Base-by-base conservation (phyloP, 2,113 vertebrate genomes). In the Choloepus hoffmanni region DNA sequence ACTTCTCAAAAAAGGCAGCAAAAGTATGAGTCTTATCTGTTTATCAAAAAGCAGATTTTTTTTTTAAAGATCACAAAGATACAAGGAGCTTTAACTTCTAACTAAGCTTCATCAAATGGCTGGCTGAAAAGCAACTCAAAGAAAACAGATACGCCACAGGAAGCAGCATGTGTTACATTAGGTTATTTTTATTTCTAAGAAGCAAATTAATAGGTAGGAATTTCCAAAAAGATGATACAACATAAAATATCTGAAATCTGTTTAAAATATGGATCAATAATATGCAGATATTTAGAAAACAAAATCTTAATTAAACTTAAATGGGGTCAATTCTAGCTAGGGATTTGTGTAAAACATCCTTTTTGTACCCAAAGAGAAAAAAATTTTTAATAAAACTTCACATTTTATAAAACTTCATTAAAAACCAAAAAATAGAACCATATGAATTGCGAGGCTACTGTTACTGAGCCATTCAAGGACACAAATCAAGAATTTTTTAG, bases 31-130 rank as follows among this genome's bases (percentile, higher is more conserved):
- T 12, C n/a, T 7, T 86, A 89, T 97, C 94, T 85, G 33, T 45
- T 50, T 94, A 89, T 36, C 68, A 96, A 84, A 77, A 91, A 97
- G 50, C 13, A 2, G 89, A 96, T 84, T 89, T 68, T 95, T 82
- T 94, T 96, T 85, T 94, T 88, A 96, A 96, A 97, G 93, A 89
- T 96, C 94, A 97, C 88, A 60, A 77, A 96, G 89, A 95, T 83
- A 92, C 12, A 63, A 50, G 43, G 30, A 90, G 68, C 36, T 58
- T 81, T 53, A 82, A 78, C 36, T 55, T 53, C 55, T 82, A 50
- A 12, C 55, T 82, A 90, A 76, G 84, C 60, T 81, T 93, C 79
- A 63, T 67, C 62, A 93, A 68, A 89, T 12, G 93, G 58, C 58
- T 86, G 16, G 28, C 74, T 87, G 63, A 85, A 91, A 95, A 96